A percentile compares a stretch with the other conserved stretches of the same genome.
Conservation (phyloP, 1,140 invertebrate species). For the Plectrocnemia conspersa region DNA sequence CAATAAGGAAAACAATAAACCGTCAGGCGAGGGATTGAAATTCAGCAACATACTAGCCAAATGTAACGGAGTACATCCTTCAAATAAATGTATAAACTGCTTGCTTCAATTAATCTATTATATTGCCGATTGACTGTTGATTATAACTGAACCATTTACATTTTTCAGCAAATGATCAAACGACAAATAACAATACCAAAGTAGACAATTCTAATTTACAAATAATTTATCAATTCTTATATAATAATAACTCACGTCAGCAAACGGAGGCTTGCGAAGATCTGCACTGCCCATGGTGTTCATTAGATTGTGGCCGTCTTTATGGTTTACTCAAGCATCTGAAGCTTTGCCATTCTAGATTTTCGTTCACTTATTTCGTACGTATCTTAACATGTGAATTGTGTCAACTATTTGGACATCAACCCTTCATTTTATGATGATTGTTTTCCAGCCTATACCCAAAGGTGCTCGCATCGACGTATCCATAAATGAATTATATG, state of each 20-base stretch:
- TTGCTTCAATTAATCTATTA: too few species aligned
- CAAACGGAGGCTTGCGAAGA: conserved; percentile 92
- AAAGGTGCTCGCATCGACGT: conserved; percentile 89
- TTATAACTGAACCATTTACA: neutral
- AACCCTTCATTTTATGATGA: conserved; percentile 3
- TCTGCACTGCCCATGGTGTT: conserved; percentile 92
- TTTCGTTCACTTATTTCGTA: conserved; percentile 88
- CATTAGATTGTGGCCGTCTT: conserved; percentile 78
- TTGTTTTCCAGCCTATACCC: conserved; percentile 62
- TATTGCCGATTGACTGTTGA: neutral
- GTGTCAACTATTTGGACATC: neutral
- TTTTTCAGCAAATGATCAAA: conserved; percentile 11
- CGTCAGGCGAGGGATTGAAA: conserved; percentile 40
- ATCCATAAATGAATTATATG: conserved; percentile 90
- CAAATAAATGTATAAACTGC: conserved; percentile 5
- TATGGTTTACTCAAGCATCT: conserved; percentile 91
- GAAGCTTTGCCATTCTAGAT: conserved; percentile 88
- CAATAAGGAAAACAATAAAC: conserved; percentile 58
- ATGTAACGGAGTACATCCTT: conserved; percentile 7
- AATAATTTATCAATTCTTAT: conserved; percentile 93
- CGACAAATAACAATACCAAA: conserved; percentile 4
- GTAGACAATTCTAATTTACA: conserved; percentile 48
- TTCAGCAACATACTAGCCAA: conserved; percentile 30
- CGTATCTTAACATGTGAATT: conserved; percentile 40
- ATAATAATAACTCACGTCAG: conserved; percentile 90